These are phyloP conservation scores for Spatulosminthurus flaviceps DNA, from an alignment of 2,888 invertebrate species.

Conservation along the genomic window DNA sequence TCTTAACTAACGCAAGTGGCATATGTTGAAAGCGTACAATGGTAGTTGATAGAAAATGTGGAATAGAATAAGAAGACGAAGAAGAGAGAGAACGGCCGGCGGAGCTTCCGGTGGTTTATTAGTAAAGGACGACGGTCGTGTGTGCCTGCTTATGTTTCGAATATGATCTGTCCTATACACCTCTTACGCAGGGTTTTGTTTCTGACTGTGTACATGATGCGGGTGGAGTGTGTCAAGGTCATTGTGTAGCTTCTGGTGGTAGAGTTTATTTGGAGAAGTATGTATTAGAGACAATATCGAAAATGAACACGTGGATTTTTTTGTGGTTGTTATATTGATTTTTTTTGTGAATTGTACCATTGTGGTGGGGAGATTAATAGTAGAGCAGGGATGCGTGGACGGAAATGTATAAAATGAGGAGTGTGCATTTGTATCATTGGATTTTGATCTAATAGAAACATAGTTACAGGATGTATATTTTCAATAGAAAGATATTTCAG, in stretches of 20 bases:
- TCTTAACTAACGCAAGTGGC: background rate
- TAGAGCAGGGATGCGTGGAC: no score
- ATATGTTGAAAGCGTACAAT: conserved; percentile 1
- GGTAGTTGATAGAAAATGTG: no score
- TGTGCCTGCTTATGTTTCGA: background rate
- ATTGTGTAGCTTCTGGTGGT: no score
- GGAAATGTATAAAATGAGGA: no score
- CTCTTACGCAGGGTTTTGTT: no score
- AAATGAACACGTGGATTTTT: conserved; percentile 7
- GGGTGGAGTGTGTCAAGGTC: conserved; percentile 18
- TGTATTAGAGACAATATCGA: background rate
- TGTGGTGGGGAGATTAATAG: no score
- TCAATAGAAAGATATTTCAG: no score
- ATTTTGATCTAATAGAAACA: no score
- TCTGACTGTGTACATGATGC: background rate
- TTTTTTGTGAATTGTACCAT: no score
- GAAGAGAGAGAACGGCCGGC: background rate
- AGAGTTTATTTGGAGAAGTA: background rate
- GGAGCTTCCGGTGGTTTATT: conserved; percentile 12
- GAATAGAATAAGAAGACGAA: background rate
- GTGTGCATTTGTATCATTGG: no score
- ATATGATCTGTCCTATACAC: background rate
- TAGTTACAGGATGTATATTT: no score
- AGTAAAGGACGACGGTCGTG: background rate
- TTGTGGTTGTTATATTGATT: background rate